Base-by-base conservation (phyloP, 1,140 invertebrate genomes). In the Odontomachus brunneus region DNA sequence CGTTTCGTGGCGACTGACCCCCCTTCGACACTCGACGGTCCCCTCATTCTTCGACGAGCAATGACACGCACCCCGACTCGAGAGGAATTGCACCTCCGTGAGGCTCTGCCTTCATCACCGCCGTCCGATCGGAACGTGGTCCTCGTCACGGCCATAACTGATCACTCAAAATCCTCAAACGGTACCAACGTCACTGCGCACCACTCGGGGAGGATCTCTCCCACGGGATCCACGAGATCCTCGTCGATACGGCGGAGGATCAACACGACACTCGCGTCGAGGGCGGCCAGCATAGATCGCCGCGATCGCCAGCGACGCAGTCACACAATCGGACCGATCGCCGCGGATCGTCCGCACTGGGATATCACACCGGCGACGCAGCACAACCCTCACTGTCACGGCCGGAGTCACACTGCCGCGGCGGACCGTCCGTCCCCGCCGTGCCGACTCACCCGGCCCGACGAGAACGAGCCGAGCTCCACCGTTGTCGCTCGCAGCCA, bases 91-190 rank as follows among this genome's bases (percentile, higher is more conserved):
- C 55, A 51, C 12, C 57, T 60, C 22, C 78, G 78, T 0, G 67
- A 73, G 29, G 57, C 57, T 19, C 57, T 38, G n/a, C 44, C 24
- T 53, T 55, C 29, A 7, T 76, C 80, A 26, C 24, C 22, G 26
- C 26, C 55, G 3, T 65, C 80, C 17, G 57, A 0, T 26, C 72
- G 59, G 26, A 24, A 60, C 9, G 59, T 53, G 22, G 60, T 55
- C 7, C 72, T 53, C 60, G 38, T 75, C 72, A 82, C 60, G 26
- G 59, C 48, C 72, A 82, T 82, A 48, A 82, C 33, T 55, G 9
- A 51, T 44, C 59, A 55, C 72, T 22, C 2, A 29, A 44, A 69
- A 80, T 80, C 19, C 29, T 78, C 14, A 33, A 5, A 2, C 29
- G 4, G 9, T 15, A 67, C 67, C 33, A 33, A 33, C 5, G 29